These are phyloP conservation scores for Eriocheir sinensis DNA, from an alignment of 1,140 invertebrate species.

Conservation along the genomic window DNA sequence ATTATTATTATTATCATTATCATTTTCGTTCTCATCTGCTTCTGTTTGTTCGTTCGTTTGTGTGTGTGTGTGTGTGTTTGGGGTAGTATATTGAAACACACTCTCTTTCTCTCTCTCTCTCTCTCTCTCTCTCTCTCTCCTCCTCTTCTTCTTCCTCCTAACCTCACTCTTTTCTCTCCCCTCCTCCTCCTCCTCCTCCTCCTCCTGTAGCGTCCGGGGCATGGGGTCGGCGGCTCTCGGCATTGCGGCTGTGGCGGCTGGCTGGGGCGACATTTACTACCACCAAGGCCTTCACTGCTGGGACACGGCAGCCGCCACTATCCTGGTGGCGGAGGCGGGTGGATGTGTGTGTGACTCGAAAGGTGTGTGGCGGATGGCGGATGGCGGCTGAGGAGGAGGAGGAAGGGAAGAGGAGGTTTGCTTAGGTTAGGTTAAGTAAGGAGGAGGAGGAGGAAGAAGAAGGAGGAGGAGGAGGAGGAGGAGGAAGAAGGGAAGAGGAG, in stretches of 20 bases:
- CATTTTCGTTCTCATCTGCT: no score
- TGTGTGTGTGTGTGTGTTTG: no score
- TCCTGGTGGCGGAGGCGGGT: slow-evolving; percentile 85
- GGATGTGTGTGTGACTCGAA: slow-evolving; percentile 84
- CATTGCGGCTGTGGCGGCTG: slow-evolving; percentile 84
- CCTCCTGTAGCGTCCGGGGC: slow-evolving; percentile 59
- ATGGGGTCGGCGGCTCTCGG: slow-evolving; percentile 85
- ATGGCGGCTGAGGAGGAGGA: no score
- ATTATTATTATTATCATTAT: neutral
- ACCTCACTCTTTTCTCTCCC: no score
- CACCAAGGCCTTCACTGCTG: slow-evolving; percentile 84
- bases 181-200: no score
- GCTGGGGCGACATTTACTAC: slow-evolving; percentile 84
- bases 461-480: no score
- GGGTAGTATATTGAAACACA: neutral
- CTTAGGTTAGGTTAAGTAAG: no score
- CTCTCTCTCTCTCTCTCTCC: neutral
- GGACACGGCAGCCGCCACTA: slow-evolving; percentile 83
- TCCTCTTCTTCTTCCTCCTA: neutral
- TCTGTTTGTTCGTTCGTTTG: no score
- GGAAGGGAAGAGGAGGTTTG: no score
- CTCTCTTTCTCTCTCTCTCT: neutral
- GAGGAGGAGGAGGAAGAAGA: no score
- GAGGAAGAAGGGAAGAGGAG: no score
- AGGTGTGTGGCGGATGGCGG: slow-evolving; percentile 83